phyloP scores from a whole-genome alignment of 1,140 invertebrate species.

The Drosophila cardini region DNA sequence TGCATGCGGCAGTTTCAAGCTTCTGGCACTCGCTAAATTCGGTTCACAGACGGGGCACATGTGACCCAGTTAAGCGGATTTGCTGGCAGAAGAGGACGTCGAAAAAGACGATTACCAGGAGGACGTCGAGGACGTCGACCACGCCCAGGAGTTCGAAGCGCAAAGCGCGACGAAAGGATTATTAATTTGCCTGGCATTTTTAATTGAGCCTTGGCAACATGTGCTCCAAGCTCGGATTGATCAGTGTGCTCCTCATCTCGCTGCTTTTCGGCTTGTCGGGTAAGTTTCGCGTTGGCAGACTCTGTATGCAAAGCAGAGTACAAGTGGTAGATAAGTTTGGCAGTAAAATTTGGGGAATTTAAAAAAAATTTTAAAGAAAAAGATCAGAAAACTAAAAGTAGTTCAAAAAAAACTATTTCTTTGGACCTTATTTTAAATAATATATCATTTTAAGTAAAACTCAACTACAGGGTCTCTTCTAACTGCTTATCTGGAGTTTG shows the following conservation, averaged over 20 bases:
- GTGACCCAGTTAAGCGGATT: constrained; percentile 74
- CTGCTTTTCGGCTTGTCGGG: constrained; percentile 35
- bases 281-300: constrained; percentile 48
- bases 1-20: constrained; percentile 28
- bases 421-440: no score
- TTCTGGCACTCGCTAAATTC: constrained; percentile 11
- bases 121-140: not conserved
- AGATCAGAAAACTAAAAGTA: no score
- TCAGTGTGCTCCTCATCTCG: constrained; percentile 28
- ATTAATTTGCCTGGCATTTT: constrained; percentile 72
- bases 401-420: no score
- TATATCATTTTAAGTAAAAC: no score
- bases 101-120: not conserved
- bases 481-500: no score
- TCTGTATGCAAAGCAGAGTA: no score
- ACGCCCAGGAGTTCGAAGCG: no score
- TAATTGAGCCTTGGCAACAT: constrained; percentile 66
- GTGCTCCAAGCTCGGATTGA: constrained; percentile 50
- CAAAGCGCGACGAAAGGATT: constrained; percentile 54
- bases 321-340: no score
- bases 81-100: constrained; percentile 39
- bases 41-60: constrained; percentile 50
- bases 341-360: no score
- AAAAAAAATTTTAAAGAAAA: no score
- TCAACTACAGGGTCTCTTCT: no score